A percentile compares a stretch with the other conserved stretches of the same genome.
phyloP scores from a whole-genome alignment of 2,888 invertebrate genomes.

The Papilio gigon region DNA sequence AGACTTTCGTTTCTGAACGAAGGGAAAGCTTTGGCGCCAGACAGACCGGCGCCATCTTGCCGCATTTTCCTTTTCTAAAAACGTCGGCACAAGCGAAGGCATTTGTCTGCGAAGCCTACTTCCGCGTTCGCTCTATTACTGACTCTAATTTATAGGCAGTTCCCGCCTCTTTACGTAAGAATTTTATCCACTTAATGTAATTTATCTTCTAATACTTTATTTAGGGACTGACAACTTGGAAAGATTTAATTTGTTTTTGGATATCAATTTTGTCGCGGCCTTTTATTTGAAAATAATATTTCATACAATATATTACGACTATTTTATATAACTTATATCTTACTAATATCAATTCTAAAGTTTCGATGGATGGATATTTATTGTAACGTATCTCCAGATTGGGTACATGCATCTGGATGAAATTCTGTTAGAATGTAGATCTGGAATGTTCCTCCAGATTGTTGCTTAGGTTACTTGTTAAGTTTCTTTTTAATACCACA shows the following conservation, averaged over 20 bases:
- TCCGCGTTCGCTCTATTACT: constrained; percentile 69
- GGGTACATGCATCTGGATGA: too few relatives aligned
- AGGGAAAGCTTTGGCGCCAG: constrained; percentile 68
- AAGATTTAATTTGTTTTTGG: constrained; percentile 32
- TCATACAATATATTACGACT: too few relatives aligned
- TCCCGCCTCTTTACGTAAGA: constrained; percentile 34
- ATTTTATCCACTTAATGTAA: constrained; percentile 37
- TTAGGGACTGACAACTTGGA: constrained; percentile 17
- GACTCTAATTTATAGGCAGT: constrained; percentile 62
- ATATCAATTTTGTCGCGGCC: neutral
- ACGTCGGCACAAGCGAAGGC: constrained; percentile 61
- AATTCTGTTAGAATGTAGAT: too few relatives aligned
- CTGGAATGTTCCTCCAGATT: too few relatives aligned
- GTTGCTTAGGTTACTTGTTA: too few relatives aligned
- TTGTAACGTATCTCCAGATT: too few relatives aligned
- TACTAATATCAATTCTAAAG: too few relatives aligned
- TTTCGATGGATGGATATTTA: too few relatives aligned
- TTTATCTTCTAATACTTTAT: constrained; percentile 35
- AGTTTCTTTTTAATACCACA: too few relatives aligned
- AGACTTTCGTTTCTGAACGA: constrained; percentile 52
- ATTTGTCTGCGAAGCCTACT: constrained; percentile 62
- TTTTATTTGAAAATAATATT: constrained; percentile 2
- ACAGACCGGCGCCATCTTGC: constrained; percentile 70
- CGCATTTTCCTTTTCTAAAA: constrained; percentile 58
- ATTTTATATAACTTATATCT: too few relatives aligned